Percentiles rank a stretch among this genome's conserved stretches.
Conservation (phyloP, 2,888 invertebrate species). For the Busseola fusca region DNA sequence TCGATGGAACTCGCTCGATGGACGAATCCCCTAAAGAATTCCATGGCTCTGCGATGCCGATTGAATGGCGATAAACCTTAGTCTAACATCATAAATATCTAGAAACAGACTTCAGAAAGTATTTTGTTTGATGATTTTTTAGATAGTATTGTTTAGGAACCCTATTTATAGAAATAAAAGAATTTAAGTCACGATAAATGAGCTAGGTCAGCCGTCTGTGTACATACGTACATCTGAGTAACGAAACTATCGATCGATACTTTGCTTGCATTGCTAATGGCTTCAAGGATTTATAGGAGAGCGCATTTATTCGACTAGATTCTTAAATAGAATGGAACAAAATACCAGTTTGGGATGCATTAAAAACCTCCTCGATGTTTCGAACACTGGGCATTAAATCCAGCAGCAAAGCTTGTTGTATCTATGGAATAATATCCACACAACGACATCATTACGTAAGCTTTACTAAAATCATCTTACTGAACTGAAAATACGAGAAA, state of each 20-base stretch:
- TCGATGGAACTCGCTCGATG: slow-evolving; percentile 8
- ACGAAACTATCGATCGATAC: not conserved
- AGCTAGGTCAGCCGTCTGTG: not conserved
- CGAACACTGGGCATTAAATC: not conserved
- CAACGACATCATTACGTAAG: not conserved
- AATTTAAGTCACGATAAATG: not conserved
- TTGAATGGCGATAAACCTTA: slow-evolving; percentile 53
- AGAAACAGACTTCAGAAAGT: slow-evolving; percentile 14
- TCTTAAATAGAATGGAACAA: not conserved
- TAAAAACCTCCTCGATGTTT: not conserved
- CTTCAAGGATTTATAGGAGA: not conserved
- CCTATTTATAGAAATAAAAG: not conserved
- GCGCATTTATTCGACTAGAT: not conserved
- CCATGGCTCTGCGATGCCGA: slow-evolving; percentile 34
- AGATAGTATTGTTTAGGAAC: slow-evolving; percentile 24
- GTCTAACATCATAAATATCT: slow-evolving; percentile 46
- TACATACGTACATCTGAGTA: not conserved
- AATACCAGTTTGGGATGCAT: slow-evolving; percentile 1
- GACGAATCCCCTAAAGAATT: slow-evolving; percentile 51
- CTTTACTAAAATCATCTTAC: not conserved
- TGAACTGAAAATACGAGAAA: not conserved
- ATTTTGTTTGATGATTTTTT: slow-evolving; percentile 15
- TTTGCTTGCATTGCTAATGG: slow-evolving; percentile 1
- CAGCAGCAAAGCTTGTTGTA: too few relatives aligned
- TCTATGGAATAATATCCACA: not conserved